Evolutionary conservation across 2,113 vertebrate species (phyloP), one percentile per base, ranked within the genome.

Genomic region (Herpetotheres cachinnans): DNA sequence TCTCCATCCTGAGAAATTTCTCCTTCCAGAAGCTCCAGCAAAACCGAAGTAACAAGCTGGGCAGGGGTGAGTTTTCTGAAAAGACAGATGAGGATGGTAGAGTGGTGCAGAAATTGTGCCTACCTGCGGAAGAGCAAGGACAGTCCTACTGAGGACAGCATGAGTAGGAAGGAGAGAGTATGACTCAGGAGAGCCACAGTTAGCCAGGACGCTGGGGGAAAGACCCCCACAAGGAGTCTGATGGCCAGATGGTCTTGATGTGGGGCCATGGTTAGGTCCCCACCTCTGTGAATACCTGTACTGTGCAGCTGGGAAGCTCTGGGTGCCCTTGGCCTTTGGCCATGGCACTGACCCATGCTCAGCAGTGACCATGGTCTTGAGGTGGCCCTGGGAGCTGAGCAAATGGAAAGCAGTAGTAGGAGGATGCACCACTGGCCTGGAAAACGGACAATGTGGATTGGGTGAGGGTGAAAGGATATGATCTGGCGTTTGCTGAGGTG

Each of bases 301-400:
- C 30, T 22, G 13, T 36, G 49, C 38, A 79, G 22, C 34, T 52
- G 54, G 22, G 67, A 67, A 83, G 24, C 34, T 78, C 42, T 61
- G 36, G 30, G 30, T 86, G 56, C 54, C 49, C 27, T 56, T 21
- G 24, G 26, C 38, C 29, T 70, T 46, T 25, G 27, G 21, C 1
- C 0, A 5, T 72, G 73, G 29, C 52, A 62, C 30, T 73, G 58
- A 47, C 34, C 20, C 3, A 0, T 19, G 27, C 6, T 19, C 42
- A 82, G n/a, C 59, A 46, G 27, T 85, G 40, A 67, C 32, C n/a
- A 5, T 24, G n/a, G 25, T n/a, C 67, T 44, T 63, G 47, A 63
- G 52, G 32, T 54, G 32, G 27, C 14, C 42, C n/a, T 78, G 44
- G 44, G 24, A 86, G 24, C 34, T 42, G 36, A 66, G 21, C 32